phyloP scores from a whole-genome alignment of 2,797 vertebrate species.

The Telmatherina bonti region DNA sequence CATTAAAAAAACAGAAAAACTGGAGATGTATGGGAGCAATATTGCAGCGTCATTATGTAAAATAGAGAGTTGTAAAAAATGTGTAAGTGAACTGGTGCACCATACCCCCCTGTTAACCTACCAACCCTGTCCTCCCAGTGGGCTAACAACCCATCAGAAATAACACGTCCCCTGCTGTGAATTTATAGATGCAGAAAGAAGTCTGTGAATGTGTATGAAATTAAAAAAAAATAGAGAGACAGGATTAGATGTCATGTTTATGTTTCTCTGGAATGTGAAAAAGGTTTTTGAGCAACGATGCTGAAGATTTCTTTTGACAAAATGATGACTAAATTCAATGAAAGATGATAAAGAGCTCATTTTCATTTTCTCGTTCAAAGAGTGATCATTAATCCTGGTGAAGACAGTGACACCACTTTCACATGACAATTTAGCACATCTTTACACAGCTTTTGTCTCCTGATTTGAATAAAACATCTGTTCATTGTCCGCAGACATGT shows the following conservation, averaged over 20 bases:
- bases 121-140: neutral
- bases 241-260: neutral
- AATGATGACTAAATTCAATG: neutral
- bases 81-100: neutral
- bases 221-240: no score
- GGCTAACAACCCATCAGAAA: neutral
- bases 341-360: neutral
- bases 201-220: neutral
- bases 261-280: neutral
- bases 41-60: neutral
- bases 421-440: constrained; percentile 10
- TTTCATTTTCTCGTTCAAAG: neutral
- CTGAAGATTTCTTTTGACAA: no score
- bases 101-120: neutral
- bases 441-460: constrained; percentile 27
- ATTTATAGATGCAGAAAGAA: neutral
- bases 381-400: neutral
- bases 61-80: neutral
- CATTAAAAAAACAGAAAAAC: neutral
- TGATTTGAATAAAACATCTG: constrained; percentile 65
- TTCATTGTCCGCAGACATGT: constrained; percentile 59
- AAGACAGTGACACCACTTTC: constrained; percentile 12
- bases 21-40: neutral
- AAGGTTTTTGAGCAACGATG: neutral
- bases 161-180: neutral